Conservation (phyloP, 1,140 invertebrate species). For the Nymphalis io region DNA sequence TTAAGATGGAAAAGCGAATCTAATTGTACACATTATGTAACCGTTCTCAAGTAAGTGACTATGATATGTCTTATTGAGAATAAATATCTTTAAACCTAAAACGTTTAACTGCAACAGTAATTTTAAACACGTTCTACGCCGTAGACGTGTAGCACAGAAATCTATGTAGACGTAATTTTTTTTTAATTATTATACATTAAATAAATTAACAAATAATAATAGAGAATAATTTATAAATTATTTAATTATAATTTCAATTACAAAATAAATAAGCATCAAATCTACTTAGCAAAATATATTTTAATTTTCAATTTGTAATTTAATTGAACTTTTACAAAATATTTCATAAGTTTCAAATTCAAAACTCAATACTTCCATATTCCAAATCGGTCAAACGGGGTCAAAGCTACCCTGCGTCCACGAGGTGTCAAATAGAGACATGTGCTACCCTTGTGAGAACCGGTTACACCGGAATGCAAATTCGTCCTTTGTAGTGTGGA, state of each 20-base stretch:
- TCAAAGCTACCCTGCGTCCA: slow-evolving; percentile 33
- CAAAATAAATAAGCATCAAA: no score
- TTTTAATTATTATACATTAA: no score
- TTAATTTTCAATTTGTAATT: no score
- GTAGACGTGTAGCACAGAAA: neutral
- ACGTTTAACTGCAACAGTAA: neutral
- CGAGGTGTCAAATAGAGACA: slow-evolving; percentile 50
- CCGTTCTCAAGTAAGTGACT: no score
- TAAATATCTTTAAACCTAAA: neutral
- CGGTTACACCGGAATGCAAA: slow-evolving; percentile 71
- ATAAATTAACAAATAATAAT: no score
- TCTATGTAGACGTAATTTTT: neutral
- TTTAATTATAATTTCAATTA: no score
- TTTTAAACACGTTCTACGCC: neutral
- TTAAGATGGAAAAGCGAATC: no score
- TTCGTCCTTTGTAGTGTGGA: slow-evolving; percentile 58
- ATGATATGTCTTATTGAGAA: no score
- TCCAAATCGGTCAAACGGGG: slow-evolving; percentile 9
- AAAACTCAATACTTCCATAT: neutral
- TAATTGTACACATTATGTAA: no score
- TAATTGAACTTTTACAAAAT: neutral
- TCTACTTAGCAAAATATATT: no score
- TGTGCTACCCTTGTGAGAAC: slow-evolving; percentile 54
- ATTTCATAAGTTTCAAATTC: neutral
- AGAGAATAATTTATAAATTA: no score